phyloP scores from a whole-genome alignment of 2,888 invertebrate genomes.

The Sipunculus nudus region DNA sequence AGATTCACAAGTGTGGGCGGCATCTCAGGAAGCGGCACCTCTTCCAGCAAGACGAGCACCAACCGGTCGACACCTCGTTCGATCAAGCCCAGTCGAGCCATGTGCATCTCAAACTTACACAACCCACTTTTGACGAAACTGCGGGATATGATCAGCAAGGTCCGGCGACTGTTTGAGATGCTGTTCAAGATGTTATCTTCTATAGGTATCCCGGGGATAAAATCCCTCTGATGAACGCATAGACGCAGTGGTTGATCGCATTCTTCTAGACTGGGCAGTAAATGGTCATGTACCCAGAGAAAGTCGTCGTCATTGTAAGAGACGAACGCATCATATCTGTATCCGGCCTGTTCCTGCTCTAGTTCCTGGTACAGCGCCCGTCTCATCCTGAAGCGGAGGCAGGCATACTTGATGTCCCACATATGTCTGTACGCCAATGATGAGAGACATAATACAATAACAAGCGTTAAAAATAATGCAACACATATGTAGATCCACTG shows the following conservation, averaged over 20 bases:
- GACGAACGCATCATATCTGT: constrained; percentile 76
- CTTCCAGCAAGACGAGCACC: constrained; percentile 74
- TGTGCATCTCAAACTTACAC: constrained; percentile 78
- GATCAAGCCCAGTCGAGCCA: constrained; percentile 72
- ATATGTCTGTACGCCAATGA: too few relatives aligned
- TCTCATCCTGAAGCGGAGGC: too few relatives aligned
- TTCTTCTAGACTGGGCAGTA: constrained; percentile 74
- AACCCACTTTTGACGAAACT: constrained; percentile 76
- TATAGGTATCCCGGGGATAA: constrained; percentile 77
- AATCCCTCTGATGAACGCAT: constrained; percentile 78
- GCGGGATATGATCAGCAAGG: constrained; percentile 75
- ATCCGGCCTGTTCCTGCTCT: constrained; percentile 27
- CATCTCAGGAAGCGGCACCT: constrained; percentile 72
- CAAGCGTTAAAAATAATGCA: too few relatives aligned
- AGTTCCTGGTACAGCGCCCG: too few relatives aligned
- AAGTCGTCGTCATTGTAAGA: constrained; percentile 76
- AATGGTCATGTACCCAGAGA: constrained; percentile 73
- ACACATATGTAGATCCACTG: too few relatives aligned
- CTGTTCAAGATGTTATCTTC: constrained; percentile 77
- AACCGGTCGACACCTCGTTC: constrained; percentile 72
- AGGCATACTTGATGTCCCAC: too few relatives aligned
- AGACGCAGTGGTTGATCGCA: constrained; percentile 69
- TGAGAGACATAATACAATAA: too few relatives aligned
- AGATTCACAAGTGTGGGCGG: constrained; percentile 75
- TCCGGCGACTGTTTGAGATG: constrained; percentile 75